phyloP scores from a whole-genome alignment of 2,888 invertebrate species.

The Pogonocherus hispidulus region DNA sequence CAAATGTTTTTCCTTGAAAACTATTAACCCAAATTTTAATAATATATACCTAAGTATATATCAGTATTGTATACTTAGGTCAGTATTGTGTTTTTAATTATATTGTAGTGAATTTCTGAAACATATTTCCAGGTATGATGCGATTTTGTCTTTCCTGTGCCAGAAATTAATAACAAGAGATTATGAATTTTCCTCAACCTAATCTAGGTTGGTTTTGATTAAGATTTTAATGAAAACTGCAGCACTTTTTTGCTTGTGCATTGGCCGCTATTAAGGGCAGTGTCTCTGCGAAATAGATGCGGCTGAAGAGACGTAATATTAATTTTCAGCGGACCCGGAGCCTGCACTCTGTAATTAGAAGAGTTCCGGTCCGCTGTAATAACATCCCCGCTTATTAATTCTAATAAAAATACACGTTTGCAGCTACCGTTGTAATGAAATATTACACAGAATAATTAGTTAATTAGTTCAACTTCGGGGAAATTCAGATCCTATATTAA shows the following conservation, averaged over 20 bases:
- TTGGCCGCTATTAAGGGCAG: background rate
- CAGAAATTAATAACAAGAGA: too few species aligned
- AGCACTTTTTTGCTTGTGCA: background rate
- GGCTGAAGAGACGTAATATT: constrained; percentile 8
- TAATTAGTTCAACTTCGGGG: constrained; percentile 17
- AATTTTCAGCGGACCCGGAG: constrained; percentile 11
- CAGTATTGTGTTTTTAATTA: too few species aligned
- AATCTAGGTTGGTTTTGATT: background rate
- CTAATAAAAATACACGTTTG: constrained; percentile 54
- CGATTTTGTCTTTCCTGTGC: too few species aligned
- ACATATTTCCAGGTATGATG: too few species aligned
- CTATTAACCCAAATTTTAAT: too few species aligned
- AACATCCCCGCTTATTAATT: constrained; percentile 58
- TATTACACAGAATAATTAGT: constrained; percentile 32
- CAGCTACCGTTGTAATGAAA: constrained; percentile 36
- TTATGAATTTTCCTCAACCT: too few species aligned
- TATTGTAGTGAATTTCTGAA: too few species aligned
- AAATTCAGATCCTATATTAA: constrained; percentile 18
- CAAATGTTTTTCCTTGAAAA: too few species aligned
- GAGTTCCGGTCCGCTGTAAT: constrained; percentile 57
- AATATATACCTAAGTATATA: too few species aligned
- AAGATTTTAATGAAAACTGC: background rate
- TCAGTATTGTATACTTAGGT: too few species aligned
- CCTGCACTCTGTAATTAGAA: constrained; percentile 56
- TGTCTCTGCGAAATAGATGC: constrained; percentile 4